Evolutionary conservation across 2,888 invertebrate species (phyloP).

Genomic region (Erebia palarica): DNA sequence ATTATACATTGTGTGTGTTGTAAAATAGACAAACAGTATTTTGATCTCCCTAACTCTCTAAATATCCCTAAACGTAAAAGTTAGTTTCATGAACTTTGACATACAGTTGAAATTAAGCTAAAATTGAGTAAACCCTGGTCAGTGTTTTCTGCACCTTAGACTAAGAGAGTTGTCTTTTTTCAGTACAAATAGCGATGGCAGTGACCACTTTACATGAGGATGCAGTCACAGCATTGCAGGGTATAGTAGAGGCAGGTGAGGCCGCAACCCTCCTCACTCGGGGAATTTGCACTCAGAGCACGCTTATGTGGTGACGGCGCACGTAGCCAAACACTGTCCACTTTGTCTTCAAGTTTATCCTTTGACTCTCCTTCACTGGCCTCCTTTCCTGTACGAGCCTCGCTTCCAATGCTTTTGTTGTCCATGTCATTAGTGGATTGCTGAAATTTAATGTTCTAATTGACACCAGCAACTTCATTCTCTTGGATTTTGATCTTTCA

Average conservation of each 20-base stretch:
- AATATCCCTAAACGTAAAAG: too few species aligned
- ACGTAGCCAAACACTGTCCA: constrained; percentile 65
- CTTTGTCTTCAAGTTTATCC: constrained; percentile 61
- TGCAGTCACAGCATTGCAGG: constrained; percentile 85
- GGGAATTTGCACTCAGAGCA: too few species aligned
- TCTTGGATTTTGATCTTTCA: too few species aligned
- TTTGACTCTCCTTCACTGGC: constrained; percentile 44
- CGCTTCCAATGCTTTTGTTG: constrained; percentile 45
- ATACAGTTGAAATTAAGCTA: too few species aligned
- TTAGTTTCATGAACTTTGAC: too few species aligned
- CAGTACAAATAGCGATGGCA: not conserved
- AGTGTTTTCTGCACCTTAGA: too few species aligned
- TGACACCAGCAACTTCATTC: too few species aligned
- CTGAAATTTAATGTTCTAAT: constrained; percentile 45
- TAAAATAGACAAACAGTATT: too few species aligned
- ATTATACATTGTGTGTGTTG: too few species aligned
- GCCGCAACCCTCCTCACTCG: constrained; percentile 78
- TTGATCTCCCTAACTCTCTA: too few species aligned
- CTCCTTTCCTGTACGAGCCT: constrained; percentile 40
- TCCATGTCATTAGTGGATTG: constrained; percentile 61
- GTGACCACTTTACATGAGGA: constrained; percentile 61
- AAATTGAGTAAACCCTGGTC: too few species aligned
- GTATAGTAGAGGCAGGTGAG: constrained; percentile 84
- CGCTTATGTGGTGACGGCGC: constrained; percentile 56
- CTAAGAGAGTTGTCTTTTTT: not conserved